Conservation (phyloP, 2,113 vertebrate genomes). For the Saimiri boliviensis region DNA sequence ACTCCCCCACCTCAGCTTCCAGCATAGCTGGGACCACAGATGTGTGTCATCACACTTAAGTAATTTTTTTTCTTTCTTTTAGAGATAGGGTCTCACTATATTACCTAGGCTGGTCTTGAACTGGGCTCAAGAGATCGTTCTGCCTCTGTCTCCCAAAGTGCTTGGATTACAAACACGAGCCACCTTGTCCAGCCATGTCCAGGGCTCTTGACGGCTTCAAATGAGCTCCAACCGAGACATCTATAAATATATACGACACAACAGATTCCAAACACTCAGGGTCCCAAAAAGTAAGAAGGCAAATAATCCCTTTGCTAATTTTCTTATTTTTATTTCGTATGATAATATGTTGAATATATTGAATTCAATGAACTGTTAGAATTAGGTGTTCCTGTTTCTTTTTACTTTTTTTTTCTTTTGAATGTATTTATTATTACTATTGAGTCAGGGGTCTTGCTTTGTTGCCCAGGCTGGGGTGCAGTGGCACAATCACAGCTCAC, state of each 20-base stretch:
- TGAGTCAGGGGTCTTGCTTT: too few relatives aligned
- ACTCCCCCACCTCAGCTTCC: too few relatives aligned
- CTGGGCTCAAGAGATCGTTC: too few relatives aligned
- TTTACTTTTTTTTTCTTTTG: not conserved
- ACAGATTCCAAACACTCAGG: not conserved
- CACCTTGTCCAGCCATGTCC: too few relatives aligned
- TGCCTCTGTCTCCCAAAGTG: too few relatives aligned
- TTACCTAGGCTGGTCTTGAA: too few relatives aligned
- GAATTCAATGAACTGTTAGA: not conserved
- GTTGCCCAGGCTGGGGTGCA: not conserved
- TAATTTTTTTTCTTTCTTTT: too few relatives aligned
- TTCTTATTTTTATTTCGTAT: not conserved
- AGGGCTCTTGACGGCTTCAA: not conserved
- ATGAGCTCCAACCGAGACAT: not conserved
- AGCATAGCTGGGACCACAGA: too few relatives aligned
- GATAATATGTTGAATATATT: not conserved
- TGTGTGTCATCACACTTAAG: too few relatives aligned
- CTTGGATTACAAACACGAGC: too few relatives aligned
- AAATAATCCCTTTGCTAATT: rapidly evolving
- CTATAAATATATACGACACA: not conserved
- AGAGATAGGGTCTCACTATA: too few relatives aligned
- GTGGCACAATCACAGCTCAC: not conserved
- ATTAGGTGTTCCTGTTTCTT: not conserved
- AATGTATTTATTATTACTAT: too few relatives aligned
- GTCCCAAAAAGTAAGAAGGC: not conserved